Evolutionary conservation across 2,797 vertebrate genomes (phyloP).

Genomic region (Amblyopsis hoosieri): DNA sequence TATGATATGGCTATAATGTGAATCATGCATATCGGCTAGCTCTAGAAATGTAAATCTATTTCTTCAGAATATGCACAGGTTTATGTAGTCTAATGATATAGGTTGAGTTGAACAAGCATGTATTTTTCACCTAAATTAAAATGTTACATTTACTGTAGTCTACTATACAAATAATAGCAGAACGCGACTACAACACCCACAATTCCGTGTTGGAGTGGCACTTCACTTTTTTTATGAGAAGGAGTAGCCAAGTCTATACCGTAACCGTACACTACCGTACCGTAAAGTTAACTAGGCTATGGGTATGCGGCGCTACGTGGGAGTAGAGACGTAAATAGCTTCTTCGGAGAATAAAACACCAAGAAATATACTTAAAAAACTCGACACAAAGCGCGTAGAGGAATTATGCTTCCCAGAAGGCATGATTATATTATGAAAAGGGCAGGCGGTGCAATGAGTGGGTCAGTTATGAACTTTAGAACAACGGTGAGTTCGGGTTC

Average conservation of each 20-base stretch:
- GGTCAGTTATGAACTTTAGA: conserved; percentile 56
- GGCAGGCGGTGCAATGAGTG: conserved; percentile 43
- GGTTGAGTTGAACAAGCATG: no score
- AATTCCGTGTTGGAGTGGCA: conserved; percentile 5
- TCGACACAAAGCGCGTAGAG: background rate
- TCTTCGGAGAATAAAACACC: background rate
- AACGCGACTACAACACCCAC: conserved; percentile 28
- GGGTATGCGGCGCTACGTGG: conserved; percentile 43
- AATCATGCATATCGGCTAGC: no score
- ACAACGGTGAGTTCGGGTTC: conserved; percentile 50
- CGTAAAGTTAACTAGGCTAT: background rate
- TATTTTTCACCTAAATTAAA: no score
- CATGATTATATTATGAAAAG: conserved; percentile 54
- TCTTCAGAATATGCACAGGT: no score
- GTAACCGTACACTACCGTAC: no score
- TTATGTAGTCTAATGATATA: no score
- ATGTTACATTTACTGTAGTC: no score
- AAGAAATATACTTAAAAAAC: background rate
- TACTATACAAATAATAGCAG: no score
- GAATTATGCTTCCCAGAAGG: conserved; percentile 62
- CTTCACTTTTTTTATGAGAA: no score
- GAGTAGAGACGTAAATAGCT: background rate
- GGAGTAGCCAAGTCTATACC: no score
- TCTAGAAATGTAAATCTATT: no score
- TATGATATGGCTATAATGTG: no score